These are phyloP conservation scores for Cyrtorhinus lividipennis DNA, from an alignment of 1,140 invertebrate genomes.

Conservation along the genomic window DNA sequence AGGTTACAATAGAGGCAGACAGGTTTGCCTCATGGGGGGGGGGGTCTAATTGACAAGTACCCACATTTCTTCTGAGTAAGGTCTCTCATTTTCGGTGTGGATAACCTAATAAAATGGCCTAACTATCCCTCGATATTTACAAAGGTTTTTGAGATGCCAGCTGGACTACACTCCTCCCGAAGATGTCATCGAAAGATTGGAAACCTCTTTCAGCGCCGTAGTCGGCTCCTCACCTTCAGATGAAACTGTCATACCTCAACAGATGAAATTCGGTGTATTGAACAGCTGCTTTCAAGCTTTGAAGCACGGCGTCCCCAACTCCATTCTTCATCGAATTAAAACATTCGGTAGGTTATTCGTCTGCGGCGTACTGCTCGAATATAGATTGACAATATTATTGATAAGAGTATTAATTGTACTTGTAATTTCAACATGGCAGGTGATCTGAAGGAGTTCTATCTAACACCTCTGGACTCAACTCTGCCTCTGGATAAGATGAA, in stretches of 20 bases:
- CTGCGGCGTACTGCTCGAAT: too few species aligned
- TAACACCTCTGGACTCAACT: constrained; percentile 46
- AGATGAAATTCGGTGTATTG: constrained; percentile 50
- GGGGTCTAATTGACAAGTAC: too few species aligned
- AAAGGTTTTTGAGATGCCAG: constrained; percentile 63
- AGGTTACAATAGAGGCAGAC: too few species aligned
- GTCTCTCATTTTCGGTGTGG: too few species aligned
- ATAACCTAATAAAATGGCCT: too few species aligned
- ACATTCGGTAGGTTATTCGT: too few species aligned
- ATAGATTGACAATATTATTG: too few species aligned
- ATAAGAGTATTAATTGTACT: too few species aligned
- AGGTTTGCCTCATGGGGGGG: too few species aligned
- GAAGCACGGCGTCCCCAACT: constrained; percentile 67
- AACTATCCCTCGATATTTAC: too few species aligned
- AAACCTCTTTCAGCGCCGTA: constrained; percentile 39
- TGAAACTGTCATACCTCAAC: constrained; percentile 33
- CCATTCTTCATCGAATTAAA: constrained; percentile 52
- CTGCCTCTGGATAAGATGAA: constrained; percentile 54
- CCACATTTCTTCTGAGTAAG: too few species aligned
- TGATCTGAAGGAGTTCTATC: constrained; percentile 60
- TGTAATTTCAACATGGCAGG: constrained; percentile 32
- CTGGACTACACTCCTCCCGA: constrained; percentile 53
- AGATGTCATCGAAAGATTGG: constrained; percentile 42
- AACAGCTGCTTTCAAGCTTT: constrained; percentile 54
- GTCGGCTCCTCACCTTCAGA: constrained; percentile 25